phyloP scores from a whole-genome alignment of 2,113 vertebrate species.

The Campylomormyrus tamandua region DNA sequence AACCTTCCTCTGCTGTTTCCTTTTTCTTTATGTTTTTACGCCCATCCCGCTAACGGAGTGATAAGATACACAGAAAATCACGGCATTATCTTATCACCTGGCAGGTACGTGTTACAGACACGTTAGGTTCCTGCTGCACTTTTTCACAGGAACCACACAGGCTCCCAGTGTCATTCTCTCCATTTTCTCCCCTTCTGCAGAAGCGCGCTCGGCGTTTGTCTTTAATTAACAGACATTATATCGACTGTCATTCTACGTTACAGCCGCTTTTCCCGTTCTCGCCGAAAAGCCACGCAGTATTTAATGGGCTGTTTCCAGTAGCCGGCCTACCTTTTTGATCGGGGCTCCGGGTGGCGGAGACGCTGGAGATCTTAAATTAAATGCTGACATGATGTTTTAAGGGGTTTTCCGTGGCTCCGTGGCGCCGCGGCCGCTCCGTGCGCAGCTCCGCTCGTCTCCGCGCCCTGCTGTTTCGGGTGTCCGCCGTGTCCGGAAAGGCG shows the following conservation, averaged over 20 bases:
- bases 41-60: not conserved
- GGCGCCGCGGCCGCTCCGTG: conserved; percentile 18
- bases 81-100: not conserved
- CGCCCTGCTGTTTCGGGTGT: not conserved
- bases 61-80: not conserved
- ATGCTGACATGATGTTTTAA: conserved; percentile 40
- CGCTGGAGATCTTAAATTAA: conserved; percentile 19
- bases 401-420: conserved; percentile 32
- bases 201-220: not conserved
- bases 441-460: conserved; percentile 2
- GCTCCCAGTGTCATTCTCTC: not conserved
- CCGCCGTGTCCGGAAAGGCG: conserved; percentile 31
- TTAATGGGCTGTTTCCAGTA: not conserved
- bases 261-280: not conserved
- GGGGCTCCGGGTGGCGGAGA: conserved; percentile 13
- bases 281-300: not conserved
- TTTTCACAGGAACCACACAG: not conserved
- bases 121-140: not conserved
- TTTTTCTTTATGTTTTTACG: not conserved
- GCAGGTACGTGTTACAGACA: not conserved
- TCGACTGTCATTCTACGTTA: not conserved
- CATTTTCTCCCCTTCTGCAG: not conserved
- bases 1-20: not conserved
- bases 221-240: not conserved
- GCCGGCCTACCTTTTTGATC: not conserved